Percentiles rank a stretch among this genome's conserved stretches.
Evolutionary conservation across 53 echinoderm and acorn worm genomes (phyloP).

Genomic region (Pentamera pediparva): DNA sequence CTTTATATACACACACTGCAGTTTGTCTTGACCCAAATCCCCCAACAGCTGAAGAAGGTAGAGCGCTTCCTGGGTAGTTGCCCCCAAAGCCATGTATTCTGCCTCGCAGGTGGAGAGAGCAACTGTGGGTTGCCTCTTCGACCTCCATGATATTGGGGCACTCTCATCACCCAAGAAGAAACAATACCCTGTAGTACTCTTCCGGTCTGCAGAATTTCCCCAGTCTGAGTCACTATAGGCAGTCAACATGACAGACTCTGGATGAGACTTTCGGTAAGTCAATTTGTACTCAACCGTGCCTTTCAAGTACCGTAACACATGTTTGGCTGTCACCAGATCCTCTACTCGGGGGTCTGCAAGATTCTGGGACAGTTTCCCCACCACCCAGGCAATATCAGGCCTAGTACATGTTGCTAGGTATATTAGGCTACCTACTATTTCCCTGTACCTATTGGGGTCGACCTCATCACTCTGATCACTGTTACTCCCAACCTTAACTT

Average conservation of each 20-base stretch:
- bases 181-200: conserved; percentile 29
- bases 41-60: conserved; percentile 31
- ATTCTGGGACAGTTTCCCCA: conserved; percentile 9
- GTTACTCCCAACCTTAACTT: background rate
- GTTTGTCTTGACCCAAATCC: background rate
- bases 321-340: conserved; percentile 12
- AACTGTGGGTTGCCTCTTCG: conserved; percentile 35
- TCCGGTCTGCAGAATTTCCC: background rate
- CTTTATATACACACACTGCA: background rate
- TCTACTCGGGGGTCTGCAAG: conserved; percentile 9
- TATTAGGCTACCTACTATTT: conserved; percentile 18
- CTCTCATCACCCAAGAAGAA: conserved; percentile 17
- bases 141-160: conserved; percentile 30
- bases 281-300: conserved; percentile 6
- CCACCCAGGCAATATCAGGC: conserved; percentile 1
- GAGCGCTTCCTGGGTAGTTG: conserved; percentile 32
- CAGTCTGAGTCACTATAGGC: conserved; percentile 5
- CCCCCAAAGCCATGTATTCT: conserved; percentile 35
- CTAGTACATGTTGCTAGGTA: conserved; percentile 22
- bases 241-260: background rate
- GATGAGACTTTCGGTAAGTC: conserved; percentile 4
- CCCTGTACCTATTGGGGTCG: conserved; percentile 4
- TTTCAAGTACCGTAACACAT: conserved; percentile 12
- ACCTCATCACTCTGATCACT: background rate
- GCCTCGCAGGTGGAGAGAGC: conserved; percentile 44